A percentile compares a stretch with the other conserved stretches of the same genome.
These are phyloP conservation scores for Tuberolachnus salignus DNA, from an alignment of 2,888 invertebrate species.

Conservation along the genomic window DNA sequence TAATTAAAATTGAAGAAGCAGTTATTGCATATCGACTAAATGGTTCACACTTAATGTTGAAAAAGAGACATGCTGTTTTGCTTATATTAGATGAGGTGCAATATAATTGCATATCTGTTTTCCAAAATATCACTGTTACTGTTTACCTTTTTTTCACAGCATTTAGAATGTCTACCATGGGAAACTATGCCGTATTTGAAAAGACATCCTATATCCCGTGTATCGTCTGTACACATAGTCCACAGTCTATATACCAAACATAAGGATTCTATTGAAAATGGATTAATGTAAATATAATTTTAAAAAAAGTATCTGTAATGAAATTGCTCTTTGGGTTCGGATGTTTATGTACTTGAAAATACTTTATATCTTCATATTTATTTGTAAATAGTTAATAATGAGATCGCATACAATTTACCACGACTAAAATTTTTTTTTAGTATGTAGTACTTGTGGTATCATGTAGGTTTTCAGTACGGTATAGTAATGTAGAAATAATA, in stretches of 20 bases:
- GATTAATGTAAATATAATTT: slow-evolving; percentile 64
- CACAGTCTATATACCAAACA: slow-evolving; percentile 71
- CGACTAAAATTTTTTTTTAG: no score
- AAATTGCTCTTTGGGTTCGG: background rate
- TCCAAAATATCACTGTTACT: background rate
- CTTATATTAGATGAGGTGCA: slow-evolving; percentile 74
- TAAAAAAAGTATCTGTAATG: background rate
- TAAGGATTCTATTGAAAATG: slow-evolving; percentile 66
- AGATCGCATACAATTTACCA: no score
- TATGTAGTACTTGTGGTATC: no score
- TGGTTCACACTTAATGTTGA: slow-evolving; percentile 61
- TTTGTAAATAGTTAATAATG: no score
- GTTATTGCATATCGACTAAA: slow-evolving; percentile 24
- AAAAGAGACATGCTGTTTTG: slow-evolving; percentile 69
- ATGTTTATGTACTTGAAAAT: no score
- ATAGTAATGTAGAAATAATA: no score
- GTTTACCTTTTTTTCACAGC: slow-evolving; percentile 64
- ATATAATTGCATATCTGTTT: background rate
- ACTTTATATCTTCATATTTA: no score
- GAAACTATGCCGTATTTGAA: slow-evolving; percentile 73
- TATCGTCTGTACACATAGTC: slow-evolving; percentile 75
- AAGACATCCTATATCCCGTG: slow-evolving; percentile 73
- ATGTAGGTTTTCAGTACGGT: no score
- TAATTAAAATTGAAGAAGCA: slow-evolving; percentile 8
- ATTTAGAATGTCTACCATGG: slow-evolving; percentile 79